These are phyloP conservation scores for Amaurobius ferox DNA, from an alignment of 2,888 invertebrate genomes.

Conservation along the genomic window DNA sequence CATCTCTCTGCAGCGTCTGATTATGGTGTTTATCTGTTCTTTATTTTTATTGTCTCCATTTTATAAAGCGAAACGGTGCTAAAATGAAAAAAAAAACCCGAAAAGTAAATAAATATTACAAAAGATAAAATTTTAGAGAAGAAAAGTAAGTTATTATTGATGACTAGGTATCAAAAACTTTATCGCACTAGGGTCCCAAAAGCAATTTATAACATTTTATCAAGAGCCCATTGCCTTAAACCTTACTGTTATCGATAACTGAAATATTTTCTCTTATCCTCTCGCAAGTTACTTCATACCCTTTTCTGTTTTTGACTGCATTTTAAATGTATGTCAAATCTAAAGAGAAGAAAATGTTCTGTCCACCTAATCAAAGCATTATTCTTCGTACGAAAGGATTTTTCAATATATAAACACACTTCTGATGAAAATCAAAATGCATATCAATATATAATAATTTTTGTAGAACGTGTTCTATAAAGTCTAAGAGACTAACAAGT, in stretches of 20 bases:
- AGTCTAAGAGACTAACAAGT: no score
- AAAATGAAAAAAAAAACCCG: neutral
- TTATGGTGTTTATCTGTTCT: neutral
- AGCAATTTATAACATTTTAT: slow-evolving; percentile 8
- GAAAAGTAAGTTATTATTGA: slow-evolving; percentile 8
- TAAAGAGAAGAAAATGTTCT: no score
- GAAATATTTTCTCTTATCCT: neutral
- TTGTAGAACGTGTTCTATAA: no score
- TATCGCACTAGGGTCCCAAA: neutral
- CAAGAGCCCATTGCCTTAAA: slow-evolving; percentile 1
- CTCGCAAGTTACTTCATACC: neutral
- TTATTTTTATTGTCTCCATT: neutral
- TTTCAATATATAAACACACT: no score
- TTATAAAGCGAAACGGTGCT: no score
- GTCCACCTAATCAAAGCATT: no score
- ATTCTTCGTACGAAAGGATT: no score
- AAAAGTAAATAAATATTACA: neutral
- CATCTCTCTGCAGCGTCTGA: no score
- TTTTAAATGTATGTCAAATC: no score
- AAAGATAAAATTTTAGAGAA: neutral
- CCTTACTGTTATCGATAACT: neutral
- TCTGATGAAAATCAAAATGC: no score
- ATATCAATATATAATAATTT: no score
- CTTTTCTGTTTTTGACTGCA: no score
- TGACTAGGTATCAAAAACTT: neutral